Evolutionary conservation across 2,113 vertebrate species (phyloP).

Genomic region (Atlantisia rogersi): DNA sequence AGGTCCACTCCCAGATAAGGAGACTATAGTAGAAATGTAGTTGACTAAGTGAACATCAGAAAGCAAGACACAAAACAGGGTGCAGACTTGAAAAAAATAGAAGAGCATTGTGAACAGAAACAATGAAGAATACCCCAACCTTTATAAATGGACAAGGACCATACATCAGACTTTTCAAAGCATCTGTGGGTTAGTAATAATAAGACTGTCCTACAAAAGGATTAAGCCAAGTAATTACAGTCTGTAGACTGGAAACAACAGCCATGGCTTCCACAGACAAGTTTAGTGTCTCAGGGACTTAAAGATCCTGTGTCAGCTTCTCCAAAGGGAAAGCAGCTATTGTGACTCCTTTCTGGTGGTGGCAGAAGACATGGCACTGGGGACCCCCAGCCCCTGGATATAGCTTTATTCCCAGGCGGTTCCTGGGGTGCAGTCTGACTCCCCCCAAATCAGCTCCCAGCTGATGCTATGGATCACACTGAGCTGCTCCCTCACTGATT

Average conservation of each 20-base stretch:
- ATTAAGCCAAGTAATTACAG: neutral
- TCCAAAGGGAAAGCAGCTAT: neutral
- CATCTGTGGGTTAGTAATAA: neutral
- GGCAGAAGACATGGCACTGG: neutral
- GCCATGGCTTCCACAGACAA: neutral
- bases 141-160: neutral
- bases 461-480: neutral
- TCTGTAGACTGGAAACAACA: neutral
- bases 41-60: neutral
- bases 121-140: neutral
- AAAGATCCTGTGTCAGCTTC: neutral
- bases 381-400: no score
- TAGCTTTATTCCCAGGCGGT: neutral
- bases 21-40: neutral
- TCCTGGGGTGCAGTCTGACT: neutral
- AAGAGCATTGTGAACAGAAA: neutral
- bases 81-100: accelerated
- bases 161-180: neutral
- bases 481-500: neutral
- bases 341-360: neutral
- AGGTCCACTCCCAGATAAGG: neutral
- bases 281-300: neutral
- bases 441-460: neutral
- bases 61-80: neutral
- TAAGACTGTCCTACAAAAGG: neutral